Percentiles rank a stretch among this genome's conserved stretches.
phyloP scores from a whole-genome alignment of 2,888 invertebrate species.

The Campoplex nolae region DNA sequence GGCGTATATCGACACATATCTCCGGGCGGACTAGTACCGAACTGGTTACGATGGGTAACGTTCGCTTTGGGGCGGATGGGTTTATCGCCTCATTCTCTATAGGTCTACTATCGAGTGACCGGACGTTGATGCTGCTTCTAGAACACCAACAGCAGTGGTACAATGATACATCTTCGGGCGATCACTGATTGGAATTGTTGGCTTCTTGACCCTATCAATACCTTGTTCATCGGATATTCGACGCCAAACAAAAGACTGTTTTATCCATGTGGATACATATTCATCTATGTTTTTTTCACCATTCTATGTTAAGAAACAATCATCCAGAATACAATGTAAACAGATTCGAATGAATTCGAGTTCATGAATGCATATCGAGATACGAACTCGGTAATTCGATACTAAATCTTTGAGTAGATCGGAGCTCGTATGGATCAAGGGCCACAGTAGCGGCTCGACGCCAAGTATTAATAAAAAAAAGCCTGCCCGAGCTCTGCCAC shows the following conservation, averaged over 20 bases:
- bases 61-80: conserved; percentile 36
- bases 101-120: conserved; percentile 42
- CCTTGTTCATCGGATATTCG: neutral
- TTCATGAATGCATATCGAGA: no score
- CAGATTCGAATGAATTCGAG: neutral
- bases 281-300: neutral
- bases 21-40: conserved; percentile 45
- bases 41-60: conserved; percentile 59
- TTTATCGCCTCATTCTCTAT: conserved; percentile 24
- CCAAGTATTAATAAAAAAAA: no score
- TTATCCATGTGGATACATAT: neutral
- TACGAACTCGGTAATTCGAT: no score
- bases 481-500: neutral
- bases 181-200: conserved; percentile 61
- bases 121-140: conserved; percentile 42
- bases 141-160: conserved; percentile 30
- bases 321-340: neutral
- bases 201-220: conserved; percentile 11
- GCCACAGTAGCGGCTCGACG: no score
- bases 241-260: neutral
- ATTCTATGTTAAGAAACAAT: neutral
- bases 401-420: no score
- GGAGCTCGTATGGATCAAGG: no score
- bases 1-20: conserved; percentile 63
- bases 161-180: conserved; percentile 44